A percentile compares a stretch with the other conserved stretches of the same genome.
Conservation (phyloP, 2,797 vertebrate species). For the Sciaenops ocellatus region DNA sequence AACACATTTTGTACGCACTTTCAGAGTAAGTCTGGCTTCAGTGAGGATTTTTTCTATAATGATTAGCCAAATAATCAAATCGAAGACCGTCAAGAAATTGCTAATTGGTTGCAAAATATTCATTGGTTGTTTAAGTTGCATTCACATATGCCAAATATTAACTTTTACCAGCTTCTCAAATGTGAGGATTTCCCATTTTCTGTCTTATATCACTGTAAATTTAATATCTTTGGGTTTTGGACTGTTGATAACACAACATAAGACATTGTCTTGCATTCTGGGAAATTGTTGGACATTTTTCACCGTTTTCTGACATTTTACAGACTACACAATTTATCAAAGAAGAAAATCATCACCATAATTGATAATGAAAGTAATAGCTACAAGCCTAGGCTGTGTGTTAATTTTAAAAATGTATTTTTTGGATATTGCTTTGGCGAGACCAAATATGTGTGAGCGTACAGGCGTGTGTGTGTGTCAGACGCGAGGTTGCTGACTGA, state of each 20-base stretch:
- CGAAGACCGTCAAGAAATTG: background rate
- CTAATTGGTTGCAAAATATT: background rate
- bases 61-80: background rate
- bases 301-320: background rate
- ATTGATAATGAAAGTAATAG: conserved; percentile 4
- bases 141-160: background rate
- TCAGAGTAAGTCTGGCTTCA: background rate
- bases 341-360: background rate
- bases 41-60: background rate
- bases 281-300: background rate
- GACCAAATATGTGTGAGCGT: conserved; percentile 9
- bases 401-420: background rate
- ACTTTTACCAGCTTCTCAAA: background rate
- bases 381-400: background rate
- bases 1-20: conserved; percentile 4
- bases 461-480: background rate
- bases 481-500: conserved; percentile 14
- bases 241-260: background rate
- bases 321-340: background rate
- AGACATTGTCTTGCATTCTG: background rate
- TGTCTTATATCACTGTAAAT: background rate
- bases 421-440: conserved; percentile 8
- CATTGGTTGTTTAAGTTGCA: too few species aligned
- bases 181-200: background rate
- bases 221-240: background rate